Base-by-base conservation (phyloP, 2,113 vertebrate species). In the Zosterops japonicus region DNA sequence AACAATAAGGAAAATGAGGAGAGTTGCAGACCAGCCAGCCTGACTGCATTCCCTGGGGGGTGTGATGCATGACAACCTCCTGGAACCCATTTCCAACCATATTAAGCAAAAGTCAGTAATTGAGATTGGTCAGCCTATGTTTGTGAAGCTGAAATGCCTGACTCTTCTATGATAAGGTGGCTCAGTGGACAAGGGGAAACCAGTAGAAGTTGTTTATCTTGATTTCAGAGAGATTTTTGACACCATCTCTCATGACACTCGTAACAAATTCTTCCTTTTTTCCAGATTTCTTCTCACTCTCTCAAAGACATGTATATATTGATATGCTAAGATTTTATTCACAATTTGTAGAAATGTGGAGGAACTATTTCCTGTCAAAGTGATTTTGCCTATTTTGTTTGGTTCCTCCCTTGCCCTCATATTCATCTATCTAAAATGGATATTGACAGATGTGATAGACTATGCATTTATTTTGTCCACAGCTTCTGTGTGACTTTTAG, bases 41-140 rank as follows among this genome's bases (percentile, higher is more conserved):
- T 71, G 36, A 24, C 18, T 44, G 16, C 36, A 25, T 61, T 89
- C 13, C 47, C 28, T 67, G 50, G n/a, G 21, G 24, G 14, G 9
- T 2, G 5, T 19, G 18, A 21, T 18, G 12, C 33, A 52, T 33
- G 17, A 65, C 78, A 82, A 20, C 33, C 17, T 85, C 20, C 50
- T 41, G 44, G 52, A 83, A 71, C 17, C 2, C 16, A 53, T 86
- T 83, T 64, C 35, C 20, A 83, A 16, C 2, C 6, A 61, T 31
- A 52, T 33, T 47, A 52, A 78, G 11, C 17, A 56, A 7, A 87
- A 50, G 28, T 27, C 6, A 0, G 3, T 75, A 11, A 47, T 0
- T 78, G 31, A 33, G 4, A 74, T 89, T 69, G 53, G 27, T 47
- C 41, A 69, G 11, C 33, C 36, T 11, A 23, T 57, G 42, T 56